Base-by-base conservation (phyloP, 2,888 invertebrate species). In the Caprella mutica region DNA sequence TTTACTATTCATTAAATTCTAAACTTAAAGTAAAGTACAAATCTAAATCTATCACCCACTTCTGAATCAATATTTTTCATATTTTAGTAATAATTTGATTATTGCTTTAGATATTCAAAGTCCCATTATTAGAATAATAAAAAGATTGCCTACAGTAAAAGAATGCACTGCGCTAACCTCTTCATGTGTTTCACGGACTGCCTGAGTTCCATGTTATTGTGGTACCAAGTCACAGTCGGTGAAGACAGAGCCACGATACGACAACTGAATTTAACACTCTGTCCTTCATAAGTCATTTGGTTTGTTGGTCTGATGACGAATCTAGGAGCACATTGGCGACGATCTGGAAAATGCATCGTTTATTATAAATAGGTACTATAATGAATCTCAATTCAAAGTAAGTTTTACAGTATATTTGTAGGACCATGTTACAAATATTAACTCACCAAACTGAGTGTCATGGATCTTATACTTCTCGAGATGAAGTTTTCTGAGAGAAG, bases 141-240 rank as follows among this genome's bases (percentile, higher is more conserved):
- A n/a, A n/a, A n/a, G n/a, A n/a, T n/a, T n/a, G n/a, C n/a, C n/a
- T n/a, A n/a, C n/a, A n/a, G 72, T 97, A 98, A 70, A n/a, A n/a
- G n/a, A n/a, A n/a, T n/a, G n/a, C n/a, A n/a, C n/a, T n/a, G n/a
- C n/a, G 19, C 48, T 30, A 21, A 48, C 48, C 94, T 83, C 77
- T 97, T 97, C 97, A 98, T 98, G 75, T 89, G 94, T 76, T 99
- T 99, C 66, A 96, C 94, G 67, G 93, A 93, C 76, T 98, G 97
- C 55, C 90, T 79, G 55, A 98, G 77, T 72, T 96, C 96, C 70
- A 83, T 81, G 74, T 89, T 90, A 75, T 91, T 93, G 70, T 87
- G 85, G 66, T 84, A 86, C 98, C 98, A 99, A 23, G 92, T 87
- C 64, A 99, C 81, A 0, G 92, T 91, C 35, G 97, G 92, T 23